Percentiles rank a stretch among this genome's conserved stretches.
These are phyloP conservation scores for Pelusios castaneus DNA, from an alignment of 2,113 vertebrate genomes.

Conservation along the genomic window DNA sequence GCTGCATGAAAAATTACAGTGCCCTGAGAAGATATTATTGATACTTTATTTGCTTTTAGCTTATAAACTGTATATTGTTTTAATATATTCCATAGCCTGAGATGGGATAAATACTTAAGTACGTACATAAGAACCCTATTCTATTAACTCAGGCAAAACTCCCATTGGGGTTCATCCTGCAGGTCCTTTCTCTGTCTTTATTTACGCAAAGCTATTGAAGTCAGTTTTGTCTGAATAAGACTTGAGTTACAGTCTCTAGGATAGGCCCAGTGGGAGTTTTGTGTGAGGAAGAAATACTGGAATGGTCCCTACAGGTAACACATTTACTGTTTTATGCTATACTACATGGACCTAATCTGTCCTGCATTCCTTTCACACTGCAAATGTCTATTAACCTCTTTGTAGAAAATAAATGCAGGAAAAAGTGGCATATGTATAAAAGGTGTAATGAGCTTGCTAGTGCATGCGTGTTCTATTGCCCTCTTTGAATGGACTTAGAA, in stretches of 20 bases:
- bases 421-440: not conserved
- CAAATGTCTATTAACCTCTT: not conserved
- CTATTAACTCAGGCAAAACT: conserved; percentile 53
- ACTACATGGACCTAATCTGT: not conserved
- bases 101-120: conserved; percentile 52
- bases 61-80: not conserved
- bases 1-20: not conserved
- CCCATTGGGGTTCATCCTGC: conserved; percentile 39
- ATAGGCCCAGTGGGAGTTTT: not conserved
- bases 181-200: conserved; percentile 51
- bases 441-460: not conserved
- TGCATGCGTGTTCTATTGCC: conserved; percentile 18
- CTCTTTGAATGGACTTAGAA: conserved; percentile 37
- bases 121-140: conserved; percentile 36
- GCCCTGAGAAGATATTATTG: not conserved
- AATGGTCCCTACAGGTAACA: not conserved
- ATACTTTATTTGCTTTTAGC: not conserved
- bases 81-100: conserved; percentile 10
- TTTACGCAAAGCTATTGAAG: conserved; percentile 51
- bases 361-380: not conserved
- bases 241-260: conserved; percentile 9
- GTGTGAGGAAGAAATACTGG: not conserved
- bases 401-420: not conserved
- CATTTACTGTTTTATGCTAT: not conserved
- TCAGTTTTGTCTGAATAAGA: not conserved